Evolutionary conservation across 2,113 vertebrate genomes (phyloP), one percentile per base, ranked within the genome.

Genomic region (Anarrhichthys ocellatus): DNA sequence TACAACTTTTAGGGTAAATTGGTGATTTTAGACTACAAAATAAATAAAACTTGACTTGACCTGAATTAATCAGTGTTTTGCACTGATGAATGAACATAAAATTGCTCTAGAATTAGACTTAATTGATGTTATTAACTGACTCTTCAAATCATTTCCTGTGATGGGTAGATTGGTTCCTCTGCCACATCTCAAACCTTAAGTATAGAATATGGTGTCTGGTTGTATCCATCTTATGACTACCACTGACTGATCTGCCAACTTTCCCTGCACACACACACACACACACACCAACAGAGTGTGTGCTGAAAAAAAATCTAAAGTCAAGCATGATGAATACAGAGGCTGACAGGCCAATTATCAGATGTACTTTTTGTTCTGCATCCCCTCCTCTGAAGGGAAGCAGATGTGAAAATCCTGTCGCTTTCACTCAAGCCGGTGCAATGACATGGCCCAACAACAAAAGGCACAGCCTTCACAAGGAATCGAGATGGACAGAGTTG

Each of bases 321-420:
- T 90, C 89, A 90, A 85, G 86, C 90, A 87, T 93, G 89, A 87
- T 93, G 89, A 93, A 93, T 86, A 91, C 85, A 82, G 81, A 88
- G 80, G 79, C 86, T 93, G 93, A 94, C 93, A 90, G 90, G 78
- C 88, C 88, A 93, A 94, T 95, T 93, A 93, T 90, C 92, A 91
- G 89, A 93, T 89, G 78, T 82, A 83, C 72, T 75, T 70, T 81
- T 74, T 67, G 71, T 81, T 87, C 89, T 89, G 88, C 89, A 84
- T 85, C 83, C 61, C 50, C 86, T 73, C 85, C 90, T 87, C 88
- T 86, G 87, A 93, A 76, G 89, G 85, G 77, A 91, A 90, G 79
- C 91, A 90, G 88, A 87, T 86, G 90, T 91, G 89, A 93, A 90
- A 87, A 76, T 89, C 80, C 86, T 90, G 91, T 94, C 91, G 77